These are phyloP conservation scores for Hetaerina americana DNA, from an alignment of 1,140 invertebrate species.

Conservation along the genomic window DNA sequence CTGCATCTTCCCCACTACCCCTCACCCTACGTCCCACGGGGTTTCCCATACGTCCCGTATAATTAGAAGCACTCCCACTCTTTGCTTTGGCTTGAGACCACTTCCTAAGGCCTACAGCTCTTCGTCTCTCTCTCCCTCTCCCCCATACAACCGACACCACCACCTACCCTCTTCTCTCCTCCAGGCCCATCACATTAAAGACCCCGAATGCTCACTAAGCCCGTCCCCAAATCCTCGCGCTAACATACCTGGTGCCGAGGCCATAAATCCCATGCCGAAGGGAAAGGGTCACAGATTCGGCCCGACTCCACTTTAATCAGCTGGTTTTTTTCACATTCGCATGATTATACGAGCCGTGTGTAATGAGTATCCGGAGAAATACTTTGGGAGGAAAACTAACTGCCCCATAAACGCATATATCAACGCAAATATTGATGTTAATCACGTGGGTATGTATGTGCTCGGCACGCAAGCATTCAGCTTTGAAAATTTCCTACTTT, in stretches of 20 bases:
- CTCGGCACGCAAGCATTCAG: no score
- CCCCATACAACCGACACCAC: no score
- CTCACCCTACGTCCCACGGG: neutral
- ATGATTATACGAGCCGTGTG: no score
- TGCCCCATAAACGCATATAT: no score
- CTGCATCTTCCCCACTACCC: neutral
- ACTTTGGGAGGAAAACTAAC: no score
- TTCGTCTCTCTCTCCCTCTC: no score
- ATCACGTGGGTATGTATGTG: no score
- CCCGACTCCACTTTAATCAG: neutral
- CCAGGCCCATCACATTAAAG: neutral
- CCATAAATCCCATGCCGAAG: neutral
- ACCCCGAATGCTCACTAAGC: neutral
- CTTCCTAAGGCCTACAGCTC: neutral
- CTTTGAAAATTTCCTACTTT: no score
- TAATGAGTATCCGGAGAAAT: no score
- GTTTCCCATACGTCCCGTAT: neutral
- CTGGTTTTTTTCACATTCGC: neutral
- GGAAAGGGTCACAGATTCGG: neutral
- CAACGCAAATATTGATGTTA: no score
- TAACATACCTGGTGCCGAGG: neutral
- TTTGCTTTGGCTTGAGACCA: neutral
- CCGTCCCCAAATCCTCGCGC: neutral
- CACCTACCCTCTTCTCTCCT: no score
- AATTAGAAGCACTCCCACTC: neutral